Evolutionary conservation across 2,113 vertebrate genomes (phyloP), one percentile per base, ranked within the genome.

Genomic region (Actenoides lindsayi): DNA sequence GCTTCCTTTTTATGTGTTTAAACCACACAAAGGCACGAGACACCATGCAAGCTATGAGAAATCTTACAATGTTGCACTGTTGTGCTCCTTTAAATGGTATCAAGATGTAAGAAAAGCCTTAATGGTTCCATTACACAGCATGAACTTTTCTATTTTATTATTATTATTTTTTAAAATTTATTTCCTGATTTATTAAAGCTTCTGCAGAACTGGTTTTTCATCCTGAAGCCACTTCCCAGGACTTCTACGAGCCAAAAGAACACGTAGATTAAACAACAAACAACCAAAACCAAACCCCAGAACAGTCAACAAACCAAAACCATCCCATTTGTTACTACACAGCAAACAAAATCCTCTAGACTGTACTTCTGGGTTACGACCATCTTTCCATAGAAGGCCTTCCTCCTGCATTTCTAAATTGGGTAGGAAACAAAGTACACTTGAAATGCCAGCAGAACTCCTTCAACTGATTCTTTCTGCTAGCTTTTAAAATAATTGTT

Each of bases 231-330:
- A 27, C 5, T 33, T 75, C 35, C 44, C 48, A 75, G 39, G 19
- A 46, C 12, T 65, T 75, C 16, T 21, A 20, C 10, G 50, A 48
- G 4, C 35, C 31, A 33, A 59, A 48, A 48, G 23, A 84, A 85
- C 8, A 23, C 0, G 2, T 3, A 69, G 33, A 53, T 35, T 57
- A 18, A 56, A 93, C 57, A 50, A 2, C 9, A 68, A 28, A 0
- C 21, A 79, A 75, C 16, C 4, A 60, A 65, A 24, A 42, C 4
- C n/a, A 60, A 24, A 35, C 10, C 33, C 54, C 31, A 15, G 37
- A 64, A 3, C 5, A 71, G 25, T 4, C 39, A 87, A 19, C 35
- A 54, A 69, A 79, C 21, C n/a, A 24, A 75, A 93, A 16, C 13
- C 19, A 41, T 16, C 11, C 21, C 37, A 13, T 50, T 33, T 48